Conservation (phyloP, 2,797 vertebrate species). For the Antennarius maculatus region DNA sequence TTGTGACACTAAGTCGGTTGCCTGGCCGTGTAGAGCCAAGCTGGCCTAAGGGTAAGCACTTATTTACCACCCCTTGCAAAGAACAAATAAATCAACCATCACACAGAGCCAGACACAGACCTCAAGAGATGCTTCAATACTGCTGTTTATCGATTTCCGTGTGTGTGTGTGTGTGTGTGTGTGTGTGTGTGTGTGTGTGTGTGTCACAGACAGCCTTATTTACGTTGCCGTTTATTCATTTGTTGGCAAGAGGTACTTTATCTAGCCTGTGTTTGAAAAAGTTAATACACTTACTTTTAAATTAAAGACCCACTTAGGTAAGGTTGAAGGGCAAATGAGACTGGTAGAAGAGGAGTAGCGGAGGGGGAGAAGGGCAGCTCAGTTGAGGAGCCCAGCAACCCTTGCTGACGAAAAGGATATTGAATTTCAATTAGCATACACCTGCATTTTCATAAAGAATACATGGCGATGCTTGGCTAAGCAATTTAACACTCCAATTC, state of each 20-base stretch:
- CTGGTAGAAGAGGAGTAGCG: slow-evolving; percentile 44
- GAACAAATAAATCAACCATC: slow-evolving; percentile 79
- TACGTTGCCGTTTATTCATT: slow-evolving; percentile 74
- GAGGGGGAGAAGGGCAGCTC: slow-evolving; percentile 23
- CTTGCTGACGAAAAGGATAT: slow-evolving; percentile 75
- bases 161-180: slow-evolving; percentile 44
- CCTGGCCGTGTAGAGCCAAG: slow-evolving; percentile 53
- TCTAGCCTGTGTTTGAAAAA: slow-evolving; percentile 72
- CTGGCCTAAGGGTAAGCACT: slow-evolving; percentile 70
- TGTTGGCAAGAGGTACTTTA: slow-evolving; percentile 72
- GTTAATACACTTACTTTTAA: slow-evolving; percentile 80
- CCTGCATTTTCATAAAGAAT: slow-evolving; percentile 81
- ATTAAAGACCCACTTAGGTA: slow-evolving; percentile 81
- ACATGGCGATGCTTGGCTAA: slow-evolving; percentile 75
- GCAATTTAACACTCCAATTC: slow-evolving; percentile 79
- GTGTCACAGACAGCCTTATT: slow-evolving; percentile 47
- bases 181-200: slow-evolving; percentile 27
- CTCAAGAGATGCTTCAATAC: slow-evolving; percentile 79
- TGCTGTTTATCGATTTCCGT: slow-evolving; percentile 72
- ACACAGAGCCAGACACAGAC: slow-evolving; percentile 75
- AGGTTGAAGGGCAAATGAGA: slow-evolving; percentile 71
- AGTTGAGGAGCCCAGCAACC: slow-evolving; percentile 68
- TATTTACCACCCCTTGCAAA: slow-evolving; percentile 74
- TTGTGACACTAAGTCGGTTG: slow-evolving; percentile 67
- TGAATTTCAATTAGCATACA: slow-evolving; percentile 81